Conservation (phyloP, 2,888 invertebrate genomes). For the Pomacea canaliculata region DNA sequence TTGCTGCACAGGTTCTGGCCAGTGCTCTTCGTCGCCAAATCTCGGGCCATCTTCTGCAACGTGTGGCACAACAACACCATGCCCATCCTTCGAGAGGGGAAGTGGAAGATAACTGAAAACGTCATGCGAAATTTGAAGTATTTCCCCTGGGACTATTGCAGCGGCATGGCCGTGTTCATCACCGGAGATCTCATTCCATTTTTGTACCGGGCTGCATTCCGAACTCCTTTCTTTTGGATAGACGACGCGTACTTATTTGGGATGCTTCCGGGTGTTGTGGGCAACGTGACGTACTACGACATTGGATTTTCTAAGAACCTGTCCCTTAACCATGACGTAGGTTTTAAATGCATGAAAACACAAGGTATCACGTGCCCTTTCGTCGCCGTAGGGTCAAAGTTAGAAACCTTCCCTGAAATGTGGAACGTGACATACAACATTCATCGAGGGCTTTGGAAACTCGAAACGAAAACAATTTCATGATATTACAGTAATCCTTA, state of each 20-base stretch:
- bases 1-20: constrained; percentile 22
- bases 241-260: constrained; percentile 36
- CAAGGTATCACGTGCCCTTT: constrained; percentile 20
- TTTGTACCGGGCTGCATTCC: constrained; percentile 25
- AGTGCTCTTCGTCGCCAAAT: constrained; percentile 17
- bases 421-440: constrained; percentile 17
- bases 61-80: constrained; percentile 26
- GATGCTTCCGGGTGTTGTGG: constrained; percentile 29
- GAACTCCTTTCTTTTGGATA: constrained; percentile 35
- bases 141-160: constrained; percentile 34
- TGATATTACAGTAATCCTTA: too few relatives aligned
- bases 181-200: constrained; percentile 27
- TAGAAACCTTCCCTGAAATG: constrained; percentile 1
- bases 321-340: constrained; percentile 2
- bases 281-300: constrained; percentile 27
- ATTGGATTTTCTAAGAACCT: constrained; percentile 19
- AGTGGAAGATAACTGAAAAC: constrained; percentile 26
- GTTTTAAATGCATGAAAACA: constrained; percentile 19
- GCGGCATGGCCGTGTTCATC: constrained; percentile 30
- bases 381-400: constrained; percentile 17
- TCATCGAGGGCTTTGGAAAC: neutral
- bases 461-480: neutral
- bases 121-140: constrained; percentile 1
- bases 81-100: constrained; percentile 26
- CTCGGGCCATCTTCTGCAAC: constrained; percentile 30